A percentile compares a stretch with the other conserved stretches of the same genome.
phyloP scores from a whole-genome alignment of 2,113 vertebrate species.

The Notarius quadriscutis region DNA sequence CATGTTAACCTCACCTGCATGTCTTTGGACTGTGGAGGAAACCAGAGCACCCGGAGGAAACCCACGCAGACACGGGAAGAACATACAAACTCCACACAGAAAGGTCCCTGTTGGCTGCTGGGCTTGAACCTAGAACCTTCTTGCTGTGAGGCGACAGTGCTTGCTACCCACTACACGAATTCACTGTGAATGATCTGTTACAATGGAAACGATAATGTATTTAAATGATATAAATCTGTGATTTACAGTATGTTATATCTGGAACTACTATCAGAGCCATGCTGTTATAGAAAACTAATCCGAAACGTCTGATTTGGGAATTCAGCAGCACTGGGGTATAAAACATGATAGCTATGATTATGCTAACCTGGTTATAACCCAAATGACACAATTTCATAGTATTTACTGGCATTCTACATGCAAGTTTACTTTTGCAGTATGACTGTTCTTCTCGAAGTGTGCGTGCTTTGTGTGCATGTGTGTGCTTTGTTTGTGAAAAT shows the following conservation, averaged over 20 bases:
- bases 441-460: slow-evolving; percentile 23
- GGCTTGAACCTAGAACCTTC: too few relatives aligned
- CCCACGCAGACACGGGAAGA: too few relatives aligned
- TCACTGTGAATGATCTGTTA: neutral
- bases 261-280: neutral
- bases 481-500: slow-evolving; percentile 31
- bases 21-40: too few relatives aligned
- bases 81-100: too few relatives aligned
- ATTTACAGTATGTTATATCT: neutral
- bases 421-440: neutral
- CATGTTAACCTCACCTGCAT: too few relatives aligned
- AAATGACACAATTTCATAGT: neutral
- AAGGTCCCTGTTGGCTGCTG: too few relatives aligned
- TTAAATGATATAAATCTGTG: neutral
- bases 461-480: slow-evolving; percentile 36
- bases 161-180: neutral
- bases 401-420: neutral
- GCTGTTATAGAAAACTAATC: neutral
- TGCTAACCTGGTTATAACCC: neutral
- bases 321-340: neutral
- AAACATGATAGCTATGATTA: neutral
- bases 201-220: neutral
- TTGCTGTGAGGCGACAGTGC: too few relatives aligned
- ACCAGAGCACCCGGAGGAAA: too few relatives aligned
- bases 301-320: neutral